Evolutionary conservation across 1,140 invertebrate species (phyloP).

Genomic region (Zaprionus gabonicus): DNA sequence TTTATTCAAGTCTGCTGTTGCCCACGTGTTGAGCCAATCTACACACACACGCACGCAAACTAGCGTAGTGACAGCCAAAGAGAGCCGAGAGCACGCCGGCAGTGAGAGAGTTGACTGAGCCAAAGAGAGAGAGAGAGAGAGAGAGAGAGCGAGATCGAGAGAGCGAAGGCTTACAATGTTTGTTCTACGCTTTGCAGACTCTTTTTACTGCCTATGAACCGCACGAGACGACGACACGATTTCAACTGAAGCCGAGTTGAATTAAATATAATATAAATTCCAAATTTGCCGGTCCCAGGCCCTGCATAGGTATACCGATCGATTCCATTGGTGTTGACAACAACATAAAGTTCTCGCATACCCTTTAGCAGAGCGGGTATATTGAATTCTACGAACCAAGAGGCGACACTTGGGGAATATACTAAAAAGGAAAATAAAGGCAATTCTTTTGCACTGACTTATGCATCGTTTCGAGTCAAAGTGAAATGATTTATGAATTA

Average conservation of each 20-base stretch:
- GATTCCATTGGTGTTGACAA: not conserved
- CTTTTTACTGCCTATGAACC: conserved; percentile 40
- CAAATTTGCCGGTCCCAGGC: not conserved
- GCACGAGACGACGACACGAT: conserved; percentile 53
- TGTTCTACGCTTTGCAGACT: conserved; percentile 23
- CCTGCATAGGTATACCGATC: not conserved
- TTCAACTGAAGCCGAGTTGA: conserved; percentile 61
- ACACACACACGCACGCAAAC: conserved; percentile 6
- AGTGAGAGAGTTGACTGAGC: not conserved
- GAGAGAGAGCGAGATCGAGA: conserved; percentile 11
- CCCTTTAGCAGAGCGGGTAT: not conserved
- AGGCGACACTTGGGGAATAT: not conserved
- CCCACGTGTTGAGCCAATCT: conserved; percentile 61
- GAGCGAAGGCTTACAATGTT: conserved; percentile 14
- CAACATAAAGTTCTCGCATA: not conserved
- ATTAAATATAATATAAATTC: conserved; percentile 49
- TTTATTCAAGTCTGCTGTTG: conserved; percentile 20
- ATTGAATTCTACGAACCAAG: not conserved
- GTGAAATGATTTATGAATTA: not conserved
- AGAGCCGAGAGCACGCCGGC: not conserved
- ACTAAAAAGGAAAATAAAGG: not conserved
- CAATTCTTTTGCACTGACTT: not conserved
- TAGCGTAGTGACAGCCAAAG: not conserved
- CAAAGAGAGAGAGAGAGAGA: conserved; percentile 23
- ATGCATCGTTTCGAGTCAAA: not conserved